Evolutionary conservation across 2,797 vertebrate species (phyloP).

Genomic region (Ptychobarbus kaznakovi): DNA sequence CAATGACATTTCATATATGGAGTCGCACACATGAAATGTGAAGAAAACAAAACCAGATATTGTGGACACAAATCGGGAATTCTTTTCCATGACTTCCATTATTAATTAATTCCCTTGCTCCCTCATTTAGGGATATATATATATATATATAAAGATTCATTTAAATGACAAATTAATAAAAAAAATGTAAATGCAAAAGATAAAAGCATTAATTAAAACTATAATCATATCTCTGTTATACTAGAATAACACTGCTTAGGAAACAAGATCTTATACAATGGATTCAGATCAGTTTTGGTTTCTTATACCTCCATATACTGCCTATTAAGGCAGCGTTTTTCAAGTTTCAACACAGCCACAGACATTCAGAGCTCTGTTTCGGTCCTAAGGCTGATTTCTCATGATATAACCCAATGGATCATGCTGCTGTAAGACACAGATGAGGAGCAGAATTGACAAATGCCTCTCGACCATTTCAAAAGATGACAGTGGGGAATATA

Average conservation of each 20-base stretch:
- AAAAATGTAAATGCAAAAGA: background rate
- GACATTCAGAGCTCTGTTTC: conserved; percentile 7
- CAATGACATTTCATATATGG: background rate
- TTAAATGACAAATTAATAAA: background rate
- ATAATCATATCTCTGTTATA: background rate
- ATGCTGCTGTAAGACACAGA: background rate
- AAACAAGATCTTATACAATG: background rate
- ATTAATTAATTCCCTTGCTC: background rate
- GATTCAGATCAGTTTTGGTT: background rate
- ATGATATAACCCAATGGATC: background rate
- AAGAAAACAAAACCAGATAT: background rate
- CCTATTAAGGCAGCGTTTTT: background rate
- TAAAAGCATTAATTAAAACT: background rate
- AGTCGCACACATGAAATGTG: background rate
- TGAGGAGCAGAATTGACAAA: conserved; percentile 23
- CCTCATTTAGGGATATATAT: background rate
- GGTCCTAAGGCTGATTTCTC: background rate
- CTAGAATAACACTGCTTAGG: background rate
- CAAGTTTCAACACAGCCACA: background rate
- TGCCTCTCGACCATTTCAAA: conserved; percentile 20
- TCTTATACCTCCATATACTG: background rate
- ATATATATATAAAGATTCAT: background rate
- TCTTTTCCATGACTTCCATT: background rate
- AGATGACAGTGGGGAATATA: conserved; percentile 29
- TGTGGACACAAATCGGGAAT: background rate